phyloP scores from a whole-genome alignment of 1,140 invertebrate species.

The Bactericera cockerelli region DNA sequence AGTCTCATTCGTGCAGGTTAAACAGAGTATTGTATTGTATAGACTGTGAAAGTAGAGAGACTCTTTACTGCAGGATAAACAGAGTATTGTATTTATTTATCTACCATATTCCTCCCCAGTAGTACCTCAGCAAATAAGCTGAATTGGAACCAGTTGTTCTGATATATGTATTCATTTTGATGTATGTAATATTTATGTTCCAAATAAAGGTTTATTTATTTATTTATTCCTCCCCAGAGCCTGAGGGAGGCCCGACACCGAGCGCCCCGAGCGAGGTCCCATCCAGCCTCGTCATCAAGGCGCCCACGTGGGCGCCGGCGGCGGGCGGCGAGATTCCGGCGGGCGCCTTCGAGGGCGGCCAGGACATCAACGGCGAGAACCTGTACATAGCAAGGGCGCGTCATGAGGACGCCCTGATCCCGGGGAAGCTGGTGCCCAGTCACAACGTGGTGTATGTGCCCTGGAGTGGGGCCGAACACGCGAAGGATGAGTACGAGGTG shows the following conservation, averaged over 20 bases:
- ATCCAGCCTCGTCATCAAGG: neutral
- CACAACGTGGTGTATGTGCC: slow-evolving; percentile 57
- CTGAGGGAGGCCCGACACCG: too few relatives aligned
- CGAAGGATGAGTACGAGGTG: slow-evolving; percentile 55
- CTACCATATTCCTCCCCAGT: neutral
- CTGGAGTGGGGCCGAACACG: slow-evolving; percentile 63
- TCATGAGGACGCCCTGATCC: slow-evolving; percentile 57
- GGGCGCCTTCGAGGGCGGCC: slow-evolving; percentile 51
- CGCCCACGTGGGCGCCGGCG: slow-evolving; percentile 43
- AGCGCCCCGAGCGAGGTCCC: too few relatives aligned
- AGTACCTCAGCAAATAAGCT: too few relatives aligned
- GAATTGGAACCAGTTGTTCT: too few relatives aligned
- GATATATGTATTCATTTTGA: too few relatives aligned
- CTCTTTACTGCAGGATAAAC: too few relatives aligned
- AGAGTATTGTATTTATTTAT: too few relatives aligned
- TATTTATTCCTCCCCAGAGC: neutral
- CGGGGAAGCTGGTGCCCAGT: slow-evolving; percentile 56
- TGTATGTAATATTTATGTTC: too few relatives aligned
- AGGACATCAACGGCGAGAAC: slow-evolving; percentile 46
- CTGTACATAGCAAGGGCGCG: slow-evolving; percentile 53
- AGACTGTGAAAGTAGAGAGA: too few relatives aligned
- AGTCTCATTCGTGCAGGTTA: too few relatives aligned
- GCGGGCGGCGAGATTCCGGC: slow-evolving; percentile 47
- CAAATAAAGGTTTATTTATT: too few relatives aligned
- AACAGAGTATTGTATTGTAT: too few relatives aligned